A percentile compares a stretch with the other conserved stretches of the same genome.
Evolutionary conservation across 2,888 invertebrate species (phyloP).

Genomic region (Sussaba pulchella): DNA sequence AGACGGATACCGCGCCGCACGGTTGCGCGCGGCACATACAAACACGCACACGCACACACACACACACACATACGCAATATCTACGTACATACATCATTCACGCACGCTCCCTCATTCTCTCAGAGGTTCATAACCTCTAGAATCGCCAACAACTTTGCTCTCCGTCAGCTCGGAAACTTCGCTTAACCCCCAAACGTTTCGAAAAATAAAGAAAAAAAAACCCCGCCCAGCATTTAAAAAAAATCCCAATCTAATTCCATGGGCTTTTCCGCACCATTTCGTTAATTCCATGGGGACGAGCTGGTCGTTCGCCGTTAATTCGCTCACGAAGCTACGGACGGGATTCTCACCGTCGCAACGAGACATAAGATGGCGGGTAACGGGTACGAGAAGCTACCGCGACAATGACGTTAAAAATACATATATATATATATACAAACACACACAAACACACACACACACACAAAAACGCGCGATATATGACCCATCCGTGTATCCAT

Average conservation of each 20-base stretch:
- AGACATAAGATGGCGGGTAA: constrained; percentile 63
- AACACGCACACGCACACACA: constrained; percentile 1
- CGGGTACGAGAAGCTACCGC: constrained; percentile 29
- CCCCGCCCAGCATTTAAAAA: too few relatives aligned
- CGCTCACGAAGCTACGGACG: neutral
- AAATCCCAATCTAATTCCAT: neutral
- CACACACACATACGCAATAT: neutral
- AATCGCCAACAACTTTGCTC: constrained; percentile 20
- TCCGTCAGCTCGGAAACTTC: neutral
- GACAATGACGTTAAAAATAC: constrained; percentile 34
- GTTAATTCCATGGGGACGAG: neutral
- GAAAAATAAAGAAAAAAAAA: neutral
- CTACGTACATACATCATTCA: constrained; percentile 6
- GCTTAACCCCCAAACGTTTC: neutral
- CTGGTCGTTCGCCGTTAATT: neutral
- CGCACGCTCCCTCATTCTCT: constrained; percentile 5
- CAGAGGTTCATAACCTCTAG: constrained; percentile 61
- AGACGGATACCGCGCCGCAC: constrained; percentile 5
- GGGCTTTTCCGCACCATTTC: neutral
- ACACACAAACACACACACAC: constrained; percentile 13
- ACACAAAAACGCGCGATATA: neutral
- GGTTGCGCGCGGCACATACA: neutral
- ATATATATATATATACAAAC: neutral
- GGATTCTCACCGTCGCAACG: constrained; percentile 19
- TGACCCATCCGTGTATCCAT: too few relatives aligned